Base-by-base conservation (phyloP, 2,888 invertebrate genomes). In the Caenorhabditis sp. region DNA sequence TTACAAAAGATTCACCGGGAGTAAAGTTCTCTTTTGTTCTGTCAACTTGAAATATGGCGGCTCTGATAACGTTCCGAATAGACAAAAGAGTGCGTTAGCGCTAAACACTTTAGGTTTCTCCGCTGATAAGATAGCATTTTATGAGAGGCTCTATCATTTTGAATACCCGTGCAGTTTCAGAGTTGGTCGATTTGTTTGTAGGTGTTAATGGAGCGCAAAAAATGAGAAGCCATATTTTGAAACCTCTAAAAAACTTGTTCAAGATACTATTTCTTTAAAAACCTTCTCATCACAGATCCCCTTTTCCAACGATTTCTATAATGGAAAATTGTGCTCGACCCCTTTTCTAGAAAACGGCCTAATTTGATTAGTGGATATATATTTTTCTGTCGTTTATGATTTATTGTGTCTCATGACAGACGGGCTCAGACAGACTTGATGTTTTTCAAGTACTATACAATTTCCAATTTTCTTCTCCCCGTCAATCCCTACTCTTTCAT, bases 351-450 rank as follows among this genome's bases (percentile, higher is more conserved):
- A 68, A 54, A 35, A 35, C 24, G 38, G 19, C 54, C 38, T 68
- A 68, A 68, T 68, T 54, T 68, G 68, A 68, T 68, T 68, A 68
- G 68, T 68, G 26, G 26, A 38, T 38, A 38, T 47, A n/a, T 19
- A 7, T 47, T 47, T 16, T 68, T 41, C 51, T 54, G 68, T 54
- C 68, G 68, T 41, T 16, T 38, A 58, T 31, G 28, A 31, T 16
- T 68, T 26, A 68, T 68, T 54, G 41, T 54, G 54, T 68, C 68
- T 41, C 26, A 68, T 68, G 68, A 54, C 38, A 61, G 41, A 8
- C 0, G 22, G 26, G 31, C 64, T 49, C 49, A n/a, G 41, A 19
- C 28, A 26, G 31, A 66, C 54, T 54, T 54, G 22, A 22, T 14
- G 35, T 38, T 38, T 51, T 68, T 38, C 54, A 35, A 54, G 54